Evolutionary conservation across 2,888 invertebrate species (phyloP).

Genomic region (Tuberolachnus salignus): DNA sequence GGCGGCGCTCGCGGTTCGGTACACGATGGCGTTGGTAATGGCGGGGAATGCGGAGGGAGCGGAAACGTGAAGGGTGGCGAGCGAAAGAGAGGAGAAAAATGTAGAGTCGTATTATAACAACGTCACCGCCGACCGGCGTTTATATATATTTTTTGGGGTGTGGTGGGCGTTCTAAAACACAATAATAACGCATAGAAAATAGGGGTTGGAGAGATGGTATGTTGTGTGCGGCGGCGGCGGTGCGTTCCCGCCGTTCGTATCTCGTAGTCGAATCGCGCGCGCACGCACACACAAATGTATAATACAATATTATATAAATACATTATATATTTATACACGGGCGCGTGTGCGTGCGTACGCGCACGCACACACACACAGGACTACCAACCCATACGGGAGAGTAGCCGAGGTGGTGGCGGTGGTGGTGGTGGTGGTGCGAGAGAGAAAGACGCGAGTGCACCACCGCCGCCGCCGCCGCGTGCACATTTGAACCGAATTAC

Average conservation of each 20-base stretch:
- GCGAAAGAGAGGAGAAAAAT: slow-evolving; percentile 25
- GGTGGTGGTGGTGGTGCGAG: no score
- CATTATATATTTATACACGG: not conserved
- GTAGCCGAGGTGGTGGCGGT: no score
- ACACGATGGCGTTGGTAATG: no score
- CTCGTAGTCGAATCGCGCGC: not conserved
- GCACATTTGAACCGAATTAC: slow-evolving; percentile 46
- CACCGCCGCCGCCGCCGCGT: not conserved
- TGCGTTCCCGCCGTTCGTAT: slow-evolving; percentile 30
- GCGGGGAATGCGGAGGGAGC: no score
- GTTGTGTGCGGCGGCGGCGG: not conserved
- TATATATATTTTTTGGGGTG: slow-evolving; percentile 49
- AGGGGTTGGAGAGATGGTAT: slow-evolving; percentile 46
- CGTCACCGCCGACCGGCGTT: slow-evolving; percentile 38
- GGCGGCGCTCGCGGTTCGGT: not conserved
- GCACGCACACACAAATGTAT: slow-evolving; percentile 4
- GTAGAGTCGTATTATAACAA: slow-evolving; percentile 5
- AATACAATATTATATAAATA: no score
- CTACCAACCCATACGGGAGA: slow-evolving; percentile 45
- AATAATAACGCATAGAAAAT: slow-evolving; percentile 33
- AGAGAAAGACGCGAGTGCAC: slow-evolving; percentile 23
- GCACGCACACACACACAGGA: slow-evolving; percentile 46
- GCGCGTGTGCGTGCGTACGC: no score
- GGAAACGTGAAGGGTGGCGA: not conserved
- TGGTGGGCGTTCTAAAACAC: slow-evolving; percentile 48